Evolutionary conservation across 1,140 invertebrate species (phyloP), one percentile per base, ranked within the genome.

Genomic region (Conus ventricosus): DNA sequence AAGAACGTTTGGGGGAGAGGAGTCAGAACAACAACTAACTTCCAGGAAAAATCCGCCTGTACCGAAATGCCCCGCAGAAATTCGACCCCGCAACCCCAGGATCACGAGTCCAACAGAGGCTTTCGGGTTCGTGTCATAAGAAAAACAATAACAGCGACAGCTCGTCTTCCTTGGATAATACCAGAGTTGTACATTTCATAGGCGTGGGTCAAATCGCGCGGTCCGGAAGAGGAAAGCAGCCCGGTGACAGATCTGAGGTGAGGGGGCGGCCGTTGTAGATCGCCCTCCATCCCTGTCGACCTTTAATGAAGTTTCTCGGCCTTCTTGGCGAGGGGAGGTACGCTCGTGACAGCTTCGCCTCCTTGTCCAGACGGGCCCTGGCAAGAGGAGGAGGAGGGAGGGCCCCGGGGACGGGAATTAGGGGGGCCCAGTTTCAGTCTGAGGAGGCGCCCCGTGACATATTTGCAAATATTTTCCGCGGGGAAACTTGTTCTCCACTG

Each of bases 381-480:
- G 39, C 39, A 11, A 63, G 60, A 63, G 60, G 17, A 63, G 23
- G 20, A 71, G 67, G 67, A 20, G 13, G 13, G 67, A 20, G 13
- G 23, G 25, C 55, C 82, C 82, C 17, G 7, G 82, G 82, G 82
- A 57, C 53, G 57, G 54, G 55, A 84, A 84, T 84, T 84, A 84
- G 82, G 82, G 82, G 81, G 57, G 82, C 82, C n/a, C 5, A 20
- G 82, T 84, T 84, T 84, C 82, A 84, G 17, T 23, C 82, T 13
- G 20, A 27, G n/a, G 82, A 60, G n/a, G 82, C 57, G n/a, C 82
- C 82, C 55, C 82, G 82, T 67, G 82, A 84, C 82, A 84, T 84
- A 84, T 84, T 84, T 84, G 82, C 82, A 84, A 84, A 84, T 84
- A 84, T 84, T 84, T 84, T 84, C 82, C 82, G 25, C 0, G 67